These are phyloP conservation scores for Akabosia matsudoensis DNA, from an alignment of 1,140 invertebrate genomes.

Conservation along the genomic window DNA sequence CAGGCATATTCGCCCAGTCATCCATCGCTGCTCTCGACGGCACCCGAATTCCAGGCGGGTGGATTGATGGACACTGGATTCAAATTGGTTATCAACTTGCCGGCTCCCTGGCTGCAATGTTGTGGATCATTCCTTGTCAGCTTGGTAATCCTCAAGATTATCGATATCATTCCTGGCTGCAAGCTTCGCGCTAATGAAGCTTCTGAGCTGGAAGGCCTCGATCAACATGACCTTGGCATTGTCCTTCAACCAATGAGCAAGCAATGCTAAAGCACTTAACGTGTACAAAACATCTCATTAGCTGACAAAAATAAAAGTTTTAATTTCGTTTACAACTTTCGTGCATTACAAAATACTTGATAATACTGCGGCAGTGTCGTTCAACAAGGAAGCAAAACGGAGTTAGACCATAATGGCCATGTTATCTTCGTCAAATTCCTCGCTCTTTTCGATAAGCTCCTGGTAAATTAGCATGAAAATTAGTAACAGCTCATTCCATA, in stretches of 20 bases:
- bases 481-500: too few relatives aligned
- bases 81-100: conserved; percentile 8
- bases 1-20: conserved; percentile 1
- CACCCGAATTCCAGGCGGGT: background rate
- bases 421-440: too few relatives aligned
- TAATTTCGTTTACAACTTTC: too few relatives aligned
- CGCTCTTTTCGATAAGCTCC: too few relatives aligned
- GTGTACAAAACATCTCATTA: too few relatives aligned
- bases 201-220: background rate
- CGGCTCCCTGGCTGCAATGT: background rate
- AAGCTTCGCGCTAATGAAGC: background rate
- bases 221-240: conserved; percentile 6
- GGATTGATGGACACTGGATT: conserved; percentile 11
- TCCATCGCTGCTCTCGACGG: background rate
- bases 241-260: background rate
- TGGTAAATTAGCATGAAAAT: too few relatives aligned
- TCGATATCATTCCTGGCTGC: background rate
- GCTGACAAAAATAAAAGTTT: too few relatives aligned
- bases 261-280: too few relatives aligned
- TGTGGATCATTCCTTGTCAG: background rate
- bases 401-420: too few relatives aligned
- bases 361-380: too few relatives aligned
- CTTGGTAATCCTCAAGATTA: background rate
- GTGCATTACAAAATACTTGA: too few relatives aligned
- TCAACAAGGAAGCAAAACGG: too few relatives aligned